Evolutionary conservation across 2,797 vertebrate species (phyloP), one percentile per base, ranked within the genome.

Genomic region (Lepilemur ruficaudatus): DNA sequence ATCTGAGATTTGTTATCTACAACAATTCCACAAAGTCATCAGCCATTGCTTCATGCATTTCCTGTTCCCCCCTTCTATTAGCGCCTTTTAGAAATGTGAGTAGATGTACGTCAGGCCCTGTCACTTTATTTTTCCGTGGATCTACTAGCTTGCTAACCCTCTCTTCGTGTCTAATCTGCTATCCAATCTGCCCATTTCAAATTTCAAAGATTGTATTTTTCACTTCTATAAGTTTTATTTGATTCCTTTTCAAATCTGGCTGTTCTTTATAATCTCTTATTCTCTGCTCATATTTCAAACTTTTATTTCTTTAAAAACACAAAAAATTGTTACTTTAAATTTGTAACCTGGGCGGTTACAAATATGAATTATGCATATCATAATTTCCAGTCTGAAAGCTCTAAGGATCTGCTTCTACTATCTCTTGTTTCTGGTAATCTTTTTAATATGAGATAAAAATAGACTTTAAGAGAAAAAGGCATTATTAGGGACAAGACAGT

Each of bases 291-390:
- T 80, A 73, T 46, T 61, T 70, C 43, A 35, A 52, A 50, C 14
- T 70, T 83, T 93, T 20, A 50, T 57, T 65, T 95, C 55, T 85
- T 76, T 43, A 59, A 70, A 69, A 82, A 65, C 30, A 18, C 48
- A 48, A 48, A n/a, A 55, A 32, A 55, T 7, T 2, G 15, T 38
- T 20, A 3, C 55, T 72, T 91, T 20, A 23, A 17, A 18, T 80
- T 6, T 38, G 23, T 41, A n/a, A n/a, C n/a, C n/a, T n/a, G n/a
- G n/a, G n/a, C n/a, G n/a, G n/a, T n/a, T n/a, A n/a, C n/a, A n/a
- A n/a, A n/a, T n/a, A n/a, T n/a, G n/a, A n/a, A 10, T 73, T 57
- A 48, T 32, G 5, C 7, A 1, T 3, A 67, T 2, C 35, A 43
- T 55, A 1, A 0, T 35, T 63, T 80, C 69, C 52, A 15, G 78